These are phyloP conservation scores for Apodemia zela DNA, from an alignment of 2,888 invertebrate genomes.

Conservation along the genomic window DNA sequence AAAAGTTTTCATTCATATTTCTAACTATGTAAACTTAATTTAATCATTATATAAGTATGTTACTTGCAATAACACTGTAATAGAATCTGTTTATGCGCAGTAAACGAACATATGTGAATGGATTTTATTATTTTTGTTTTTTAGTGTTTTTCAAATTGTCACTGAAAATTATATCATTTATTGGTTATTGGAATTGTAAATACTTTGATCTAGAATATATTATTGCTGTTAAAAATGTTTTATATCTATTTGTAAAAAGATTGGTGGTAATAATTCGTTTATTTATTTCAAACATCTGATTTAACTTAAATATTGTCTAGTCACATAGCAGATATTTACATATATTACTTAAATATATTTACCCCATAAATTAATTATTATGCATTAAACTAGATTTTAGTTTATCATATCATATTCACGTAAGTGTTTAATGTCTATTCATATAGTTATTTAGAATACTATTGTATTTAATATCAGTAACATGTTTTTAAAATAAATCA, in stretches of 20 bases:
- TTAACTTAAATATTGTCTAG: background rate
- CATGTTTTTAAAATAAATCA: no score
- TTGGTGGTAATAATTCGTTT: background rate
- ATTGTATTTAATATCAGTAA: background rate
- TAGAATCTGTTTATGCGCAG: no score
- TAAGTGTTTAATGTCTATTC: conserved; percentile 20
- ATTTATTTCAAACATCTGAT: background rate
- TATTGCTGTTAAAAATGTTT: background rate
- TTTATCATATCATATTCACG: conserved; percentile 15
- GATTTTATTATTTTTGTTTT: no score
- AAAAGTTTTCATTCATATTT: no score
- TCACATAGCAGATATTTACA: background rate
- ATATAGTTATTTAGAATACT: background rate
- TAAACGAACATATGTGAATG: no score
- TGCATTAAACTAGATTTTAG: background rate
- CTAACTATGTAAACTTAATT: no score
- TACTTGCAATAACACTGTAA: no score
- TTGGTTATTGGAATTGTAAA: background rate
- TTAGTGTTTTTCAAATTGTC: no score
- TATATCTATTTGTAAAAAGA: background rate
- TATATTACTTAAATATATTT: conserved; percentile 9
- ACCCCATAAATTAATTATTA: background rate
- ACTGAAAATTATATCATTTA: no score
- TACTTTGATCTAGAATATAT: background rate
- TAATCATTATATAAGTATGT: no score